These are phyloP conservation scores for Sigmodon hispidus DNA, from an alignment of 2,113 vertebrate species.

Conservation along the genomic window DNA sequence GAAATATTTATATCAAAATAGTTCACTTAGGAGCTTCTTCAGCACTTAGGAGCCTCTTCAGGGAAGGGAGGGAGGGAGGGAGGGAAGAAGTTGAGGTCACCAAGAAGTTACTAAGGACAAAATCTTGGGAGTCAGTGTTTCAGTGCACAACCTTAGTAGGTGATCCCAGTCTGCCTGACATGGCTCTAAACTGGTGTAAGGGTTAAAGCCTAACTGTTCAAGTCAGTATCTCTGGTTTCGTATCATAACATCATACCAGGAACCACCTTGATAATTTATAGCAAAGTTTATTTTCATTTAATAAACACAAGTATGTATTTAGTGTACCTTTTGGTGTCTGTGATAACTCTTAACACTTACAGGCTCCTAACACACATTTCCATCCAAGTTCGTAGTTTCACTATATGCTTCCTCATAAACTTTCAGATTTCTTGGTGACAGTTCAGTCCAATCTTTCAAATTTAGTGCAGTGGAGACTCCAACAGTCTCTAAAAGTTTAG, in stretches of 20 bases:
- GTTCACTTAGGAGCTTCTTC: conserved; percentile 14
- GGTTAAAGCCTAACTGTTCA: background rate
- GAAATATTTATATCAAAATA: conserved; percentile 34
- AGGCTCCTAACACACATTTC: background rate
- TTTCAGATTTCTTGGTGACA: background rate
- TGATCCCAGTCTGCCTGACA: background rate
- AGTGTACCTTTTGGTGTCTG: conserved; percentile 6
- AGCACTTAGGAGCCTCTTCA: background rate
- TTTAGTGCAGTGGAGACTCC: background rate
- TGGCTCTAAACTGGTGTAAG: conserved; percentile 14
- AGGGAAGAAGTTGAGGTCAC: background rate
- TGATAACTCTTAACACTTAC: conserved; percentile 40
- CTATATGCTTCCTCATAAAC: conserved; percentile 31
- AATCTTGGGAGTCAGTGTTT: conserved; percentile 13
- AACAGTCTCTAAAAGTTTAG: background rate
- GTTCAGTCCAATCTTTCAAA: conserved; percentile 22
- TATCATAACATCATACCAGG: conserved; percentile 42
- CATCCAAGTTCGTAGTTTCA: conserved; percentile 34
- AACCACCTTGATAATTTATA: background rate
- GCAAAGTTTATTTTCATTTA: conserved; percentile 48
- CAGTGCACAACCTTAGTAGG: background rate
- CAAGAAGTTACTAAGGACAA: conserved; percentile 37
- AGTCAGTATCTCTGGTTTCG: conserved; percentile 62
- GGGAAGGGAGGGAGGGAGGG: background rate
- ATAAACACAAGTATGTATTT: conserved; percentile 41